These are phyloP conservation scores for Capitella teleta DNA, from an alignment of 1,140 invertebrate genomes.

Conservation along the genomic window DNA sequence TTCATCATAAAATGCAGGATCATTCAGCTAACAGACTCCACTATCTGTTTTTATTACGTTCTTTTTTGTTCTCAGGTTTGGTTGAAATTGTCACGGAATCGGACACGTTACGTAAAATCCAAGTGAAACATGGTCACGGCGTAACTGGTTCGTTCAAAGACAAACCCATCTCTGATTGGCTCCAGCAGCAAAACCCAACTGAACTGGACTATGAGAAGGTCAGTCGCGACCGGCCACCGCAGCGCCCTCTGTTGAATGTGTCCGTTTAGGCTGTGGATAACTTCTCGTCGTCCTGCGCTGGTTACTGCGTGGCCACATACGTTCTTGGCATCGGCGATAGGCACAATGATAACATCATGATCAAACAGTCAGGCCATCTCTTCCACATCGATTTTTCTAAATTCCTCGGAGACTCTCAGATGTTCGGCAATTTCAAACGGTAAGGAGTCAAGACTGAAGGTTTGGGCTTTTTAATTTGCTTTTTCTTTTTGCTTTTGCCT, in stretches of 20 bases:
- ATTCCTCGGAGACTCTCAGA: conserved; percentile 95
- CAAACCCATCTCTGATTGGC: conserved; percentile 91
- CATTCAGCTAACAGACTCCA: too few species aligned
- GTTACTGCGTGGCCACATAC: conserved; percentile 97
- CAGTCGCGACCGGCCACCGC: not conserved
- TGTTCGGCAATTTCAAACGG: conserved; percentile 96
- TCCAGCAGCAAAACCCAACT: conserved; percentile 92
- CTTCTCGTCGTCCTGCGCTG: conserved; percentile 80
- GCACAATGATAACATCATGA: conserved; percentile 99
- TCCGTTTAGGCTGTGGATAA: conserved; percentile 46
- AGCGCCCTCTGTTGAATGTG: not conserved
- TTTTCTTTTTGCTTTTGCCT: too few species aligned
- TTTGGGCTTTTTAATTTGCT: too few species aligned
- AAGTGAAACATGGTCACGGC: conserved; percentile 67
- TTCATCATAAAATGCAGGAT: too few species aligned
- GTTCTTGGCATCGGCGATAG: conserved; percentile 95
- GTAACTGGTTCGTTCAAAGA: conserved; percentile 95
- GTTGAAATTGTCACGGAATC: conserved; percentile 94
- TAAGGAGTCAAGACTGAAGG: too few species aligned
- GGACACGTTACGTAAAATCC: conserved; percentile 90
- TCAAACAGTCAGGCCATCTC: conserved; percentile 97
- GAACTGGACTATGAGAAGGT: conserved; percentile 89
- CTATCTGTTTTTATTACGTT: too few species aligned
- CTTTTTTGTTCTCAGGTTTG: conserved; percentile 70
- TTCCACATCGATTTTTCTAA: conserved; percentile 99